A percentile compares a stretch with the other conserved stretches of the same genome.
Conservation (phyloP, 2,888 invertebrate genomes). For the Tridacna crocea region DNA sequence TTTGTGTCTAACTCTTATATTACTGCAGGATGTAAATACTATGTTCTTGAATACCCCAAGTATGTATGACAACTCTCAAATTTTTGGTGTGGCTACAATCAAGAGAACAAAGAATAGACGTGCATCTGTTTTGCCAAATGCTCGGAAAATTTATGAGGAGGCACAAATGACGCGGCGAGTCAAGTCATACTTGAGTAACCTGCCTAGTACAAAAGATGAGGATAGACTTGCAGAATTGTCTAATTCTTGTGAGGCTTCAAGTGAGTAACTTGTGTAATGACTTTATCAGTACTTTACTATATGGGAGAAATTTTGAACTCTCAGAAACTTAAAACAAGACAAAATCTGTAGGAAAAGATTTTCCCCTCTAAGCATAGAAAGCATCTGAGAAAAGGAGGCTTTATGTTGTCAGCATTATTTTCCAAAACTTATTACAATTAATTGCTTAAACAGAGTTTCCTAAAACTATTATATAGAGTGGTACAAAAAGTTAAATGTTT, state of each 20-base stretch:
- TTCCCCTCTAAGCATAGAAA: no score
- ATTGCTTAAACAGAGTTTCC: no score
- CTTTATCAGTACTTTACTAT: no score
- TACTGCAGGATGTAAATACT: conserved; percentile 86
- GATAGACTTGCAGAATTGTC: conserved; percentile 95
- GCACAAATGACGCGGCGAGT: conserved; percentile 99
- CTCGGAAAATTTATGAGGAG: conserved; percentile 99
- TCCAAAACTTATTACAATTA: no score
- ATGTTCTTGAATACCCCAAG: conserved; percentile 77
- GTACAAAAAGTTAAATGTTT: no score
- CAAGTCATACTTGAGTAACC: conserved; percentile 96
- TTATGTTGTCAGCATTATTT: no score
- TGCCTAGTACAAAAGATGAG: conserved; percentile 96
- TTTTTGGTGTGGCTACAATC: conserved; percentile 80
- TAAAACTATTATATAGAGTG: no score
- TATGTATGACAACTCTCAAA: conserved; percentile 73
- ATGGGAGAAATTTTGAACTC: no score
- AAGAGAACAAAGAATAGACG: conserved; percentile 85
- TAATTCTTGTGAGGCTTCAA: conserved; percentile 91
- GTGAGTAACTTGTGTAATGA: conserved; percentile 54
- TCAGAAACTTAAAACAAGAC: no score
- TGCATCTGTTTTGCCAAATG: conserved; percentile 92
- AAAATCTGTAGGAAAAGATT: no score
- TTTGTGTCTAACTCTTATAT: no score
- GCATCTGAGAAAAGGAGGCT: no score